Conservation (phyloP, 2,113 vertebrate species). For the Protobothrops mucrosquamatus region DNA sequence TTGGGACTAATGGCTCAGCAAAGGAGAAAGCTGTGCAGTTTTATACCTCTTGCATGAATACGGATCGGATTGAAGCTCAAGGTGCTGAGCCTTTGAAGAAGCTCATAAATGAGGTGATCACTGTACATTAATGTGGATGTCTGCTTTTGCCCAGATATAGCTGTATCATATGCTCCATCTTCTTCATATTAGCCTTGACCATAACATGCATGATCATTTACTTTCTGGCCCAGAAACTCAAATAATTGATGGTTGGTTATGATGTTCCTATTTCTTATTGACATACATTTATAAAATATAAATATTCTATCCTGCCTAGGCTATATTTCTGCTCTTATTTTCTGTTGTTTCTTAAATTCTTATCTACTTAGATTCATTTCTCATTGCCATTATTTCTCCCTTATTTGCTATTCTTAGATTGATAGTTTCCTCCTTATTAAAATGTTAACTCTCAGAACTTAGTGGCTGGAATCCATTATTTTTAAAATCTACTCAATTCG, state of each 20-base stretch:
- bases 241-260: neutral
- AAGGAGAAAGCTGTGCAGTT: slow-evolving; percentile 80
- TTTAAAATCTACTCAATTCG: neutral
- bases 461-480: neutral
- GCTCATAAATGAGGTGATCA: slow-evolving; percentile 80
- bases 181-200: neutral
- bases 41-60: slow-evolving; percentile 85
- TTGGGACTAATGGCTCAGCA: slow-evolving; percentile 57
- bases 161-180: neutral
- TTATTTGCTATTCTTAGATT: neutral
- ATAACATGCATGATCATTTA: neutral
- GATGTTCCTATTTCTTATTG: neutral
- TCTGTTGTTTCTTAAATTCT: neutral
- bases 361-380: neutral
- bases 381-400: neutral
- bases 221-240: neutral
- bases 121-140: neutral
- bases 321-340: neutral
- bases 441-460: neutral
- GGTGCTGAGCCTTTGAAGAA: slow-evolving; percentile 76
- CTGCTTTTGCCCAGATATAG: neutral
- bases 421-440: neutral
- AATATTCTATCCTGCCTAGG: neutral
- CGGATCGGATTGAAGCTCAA: slow-evolving; percentile 67
- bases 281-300: neutral